These are phyloP conservation scores for Gastracanthus pulcherrimus DNA, from an alignment of 2,888 invertebrate genomes.

Conservation along the genomic window DNA sequence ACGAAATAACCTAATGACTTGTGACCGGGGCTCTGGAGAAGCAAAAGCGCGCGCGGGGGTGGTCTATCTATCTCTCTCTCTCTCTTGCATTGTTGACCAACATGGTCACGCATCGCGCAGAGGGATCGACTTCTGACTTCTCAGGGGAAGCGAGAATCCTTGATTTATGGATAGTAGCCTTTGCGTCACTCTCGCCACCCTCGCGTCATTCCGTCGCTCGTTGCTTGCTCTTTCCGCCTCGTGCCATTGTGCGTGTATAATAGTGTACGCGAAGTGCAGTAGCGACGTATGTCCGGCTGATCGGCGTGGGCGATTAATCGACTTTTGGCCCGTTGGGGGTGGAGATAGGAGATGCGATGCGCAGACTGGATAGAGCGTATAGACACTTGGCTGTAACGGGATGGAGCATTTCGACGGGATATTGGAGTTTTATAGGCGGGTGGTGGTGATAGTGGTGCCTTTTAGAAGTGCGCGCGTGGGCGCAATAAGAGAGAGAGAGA, in stretches of 20 bases:
- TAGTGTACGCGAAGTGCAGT: too few species aligned
- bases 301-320: constrained; percentile 31
- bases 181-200: constrained; percentile 34
- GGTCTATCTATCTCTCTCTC: too few species aligned
- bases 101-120: constrained; percentile 74
- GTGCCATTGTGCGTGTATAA: too few species aligned
- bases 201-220: constrained; percentile 33
- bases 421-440: constrained; percentile 8
- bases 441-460: too few species aligned
- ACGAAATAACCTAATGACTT: constrained; percentile 75
- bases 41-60: constrained; percentile 58
- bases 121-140: neutral
- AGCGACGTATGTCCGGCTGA: neutral
- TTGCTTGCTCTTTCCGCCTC: neutral
- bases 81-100: constrained; percentile 76
- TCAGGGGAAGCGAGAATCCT: constrained; percentile 66
- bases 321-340: constrained; percentile 14
- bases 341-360: neutral
- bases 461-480: neutral
- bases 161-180: constrained; percentile 61
- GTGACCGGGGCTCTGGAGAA: constrained; percentile 68
- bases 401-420: neutral
- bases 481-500: neutral
- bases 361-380: too few species aligned
- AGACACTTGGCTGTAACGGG: constrained; percentile 14